These are phyloP conservation scores for Lanius collurio DNA, from an alignment of 2,113 vertebrate genomes.

Conservation along the genomic window DNA sequence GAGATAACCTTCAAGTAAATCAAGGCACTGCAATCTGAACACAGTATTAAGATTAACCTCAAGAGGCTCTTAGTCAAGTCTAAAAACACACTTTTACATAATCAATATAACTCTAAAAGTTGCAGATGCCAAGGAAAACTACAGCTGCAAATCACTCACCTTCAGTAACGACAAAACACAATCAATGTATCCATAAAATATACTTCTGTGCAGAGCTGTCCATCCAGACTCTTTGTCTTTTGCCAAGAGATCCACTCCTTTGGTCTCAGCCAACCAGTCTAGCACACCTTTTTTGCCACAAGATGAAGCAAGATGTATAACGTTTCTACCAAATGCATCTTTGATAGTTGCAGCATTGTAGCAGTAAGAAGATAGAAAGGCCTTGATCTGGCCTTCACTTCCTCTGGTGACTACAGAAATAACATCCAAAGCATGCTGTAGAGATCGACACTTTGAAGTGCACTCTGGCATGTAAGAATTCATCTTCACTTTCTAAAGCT, in stretches of 20 bases:
- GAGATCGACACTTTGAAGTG: slow-evolving; percentile 90
- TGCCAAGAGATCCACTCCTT: slow-evolving; percentile 82
- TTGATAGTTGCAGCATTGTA: slow-evolving; percentile 87
- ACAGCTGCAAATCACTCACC: slow-evolving; percentile 65
- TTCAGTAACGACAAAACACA: slow-evolving; percentile 90
- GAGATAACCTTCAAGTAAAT: background rate
- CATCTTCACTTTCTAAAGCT: slow-evolving; percentile 78
- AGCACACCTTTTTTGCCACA: slow-evolving; percentile 88
- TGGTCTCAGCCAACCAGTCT: slow-evolving; percentile 89
- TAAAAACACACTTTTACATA: background rate
- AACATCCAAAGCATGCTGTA: slow-evolving; percentile 87
- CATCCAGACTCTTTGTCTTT: slow-evolving; percentile 96
- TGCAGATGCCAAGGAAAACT: background rate
- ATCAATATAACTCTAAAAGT: background rate
- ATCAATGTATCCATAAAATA: slow-evolving; percentile 96
- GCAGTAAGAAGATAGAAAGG: slow-evolving; percentile 88
- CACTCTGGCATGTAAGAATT: slow-evolving; percentile 84
- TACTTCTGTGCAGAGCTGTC: slow-evolving; percentile 93
- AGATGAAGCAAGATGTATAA: slow-evolving; percentile 88
- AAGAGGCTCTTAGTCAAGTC: background rate
- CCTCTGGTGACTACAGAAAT: slow-evolving; percentile 89
- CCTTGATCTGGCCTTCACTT: slow-evolving; percentile 86
- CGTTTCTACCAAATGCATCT: slow-evolving; percentile 89
- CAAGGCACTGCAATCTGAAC: background rate
- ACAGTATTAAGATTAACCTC: background rate